Conservation (phyloP, 2,888 invertebrate species). For the Drosophila nigricruria region DNA sequence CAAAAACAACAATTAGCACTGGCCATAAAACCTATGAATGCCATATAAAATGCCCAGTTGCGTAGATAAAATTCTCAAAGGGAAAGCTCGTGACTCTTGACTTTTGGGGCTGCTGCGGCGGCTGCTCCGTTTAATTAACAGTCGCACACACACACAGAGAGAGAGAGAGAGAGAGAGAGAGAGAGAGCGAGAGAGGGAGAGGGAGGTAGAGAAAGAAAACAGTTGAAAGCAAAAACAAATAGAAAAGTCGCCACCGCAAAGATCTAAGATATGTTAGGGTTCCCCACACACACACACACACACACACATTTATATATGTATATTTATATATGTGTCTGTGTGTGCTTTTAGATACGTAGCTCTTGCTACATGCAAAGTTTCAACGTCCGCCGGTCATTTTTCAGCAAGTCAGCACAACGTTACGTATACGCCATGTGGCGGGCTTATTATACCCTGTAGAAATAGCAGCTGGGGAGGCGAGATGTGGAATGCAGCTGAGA, state of each 20-base stretch:
- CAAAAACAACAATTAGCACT: slow-evolving; percentile 66
- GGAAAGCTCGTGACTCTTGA: slow-evolving; percentile 52
- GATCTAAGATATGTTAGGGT: slow-evolving; percentile 58
- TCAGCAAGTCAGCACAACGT: slow-evolving; percentile 63
- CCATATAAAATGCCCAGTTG: slow-evolving; percentile 47
- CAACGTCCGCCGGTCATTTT: slow-evolving; percentile 68
- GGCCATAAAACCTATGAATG: slow-evolving; percentile 66
- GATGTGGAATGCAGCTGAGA: background rate
- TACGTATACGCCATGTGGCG: slow-evolving; percentile 64
- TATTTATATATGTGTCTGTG: background rate
- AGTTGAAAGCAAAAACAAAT: slow-evolving; percentile 61
- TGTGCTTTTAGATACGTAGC: slow-evolving; percentile 4
- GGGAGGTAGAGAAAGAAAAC: slow-evolving; percentile 14
- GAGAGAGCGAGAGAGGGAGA: background rate
- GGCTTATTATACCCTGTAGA: slow-evolving; percentile 35
- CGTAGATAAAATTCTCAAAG: slow-evolving; percentile 46
- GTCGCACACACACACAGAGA: slow-evolving; percentile 13
- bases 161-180: background rate
- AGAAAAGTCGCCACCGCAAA: slow-evolving; percentile 53
- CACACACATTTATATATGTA: slow-evolving; percentile 10
- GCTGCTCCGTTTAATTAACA: slow-evolving; percentile 66
- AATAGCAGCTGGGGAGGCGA: background rate
- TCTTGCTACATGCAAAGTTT: slow-evolving; percentile 58
- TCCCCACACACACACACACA: slow-evolving; percentile 5
- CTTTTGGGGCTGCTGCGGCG: slow-evolving; percentile 50